These are phyloP conservation scores for Nothocercus julius DNA, from an alignment of 2,113 vertebrate genomes.

Conservation along the genomic window DNA sequence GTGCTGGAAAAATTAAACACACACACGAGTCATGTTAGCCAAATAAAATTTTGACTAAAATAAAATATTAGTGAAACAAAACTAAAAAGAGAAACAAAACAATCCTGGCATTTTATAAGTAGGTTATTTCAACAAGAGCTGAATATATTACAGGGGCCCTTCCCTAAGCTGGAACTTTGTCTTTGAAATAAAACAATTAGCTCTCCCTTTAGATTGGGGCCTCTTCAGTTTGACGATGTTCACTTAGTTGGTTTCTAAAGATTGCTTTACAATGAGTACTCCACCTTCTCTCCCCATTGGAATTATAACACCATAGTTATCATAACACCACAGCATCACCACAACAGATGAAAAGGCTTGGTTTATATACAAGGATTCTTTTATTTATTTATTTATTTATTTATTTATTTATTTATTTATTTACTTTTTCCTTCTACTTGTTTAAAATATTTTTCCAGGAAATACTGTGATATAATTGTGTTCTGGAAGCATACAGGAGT, in stretches of 20 bases:
- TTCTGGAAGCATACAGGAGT: background rate
- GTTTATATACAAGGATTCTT: background rate
- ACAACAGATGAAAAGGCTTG: background rate
- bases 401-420: background rate
- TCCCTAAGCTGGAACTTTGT: background rate
- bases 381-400: background rate
- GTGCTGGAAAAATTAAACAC: conserved; percentile 51
- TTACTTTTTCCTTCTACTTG: background rate
- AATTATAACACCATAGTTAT: background rate
- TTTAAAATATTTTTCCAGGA: conserved; percentile 23
- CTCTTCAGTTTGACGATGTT: background rate
- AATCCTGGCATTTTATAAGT: conserved; percentile 15
- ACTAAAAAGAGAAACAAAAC: conserved; percentile 52
- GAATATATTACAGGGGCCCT: background rate
- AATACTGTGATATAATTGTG: conserved; percentile 5
- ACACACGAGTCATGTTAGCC: conserved; percentile 14
- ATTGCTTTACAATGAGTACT: background rate
- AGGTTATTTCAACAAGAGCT: conserved; percentile 55
- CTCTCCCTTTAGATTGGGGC: background rate
- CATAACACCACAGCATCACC: background rate
- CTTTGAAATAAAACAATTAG: conserved; percentile 36
- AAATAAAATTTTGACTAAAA: conserved; percentile 68
- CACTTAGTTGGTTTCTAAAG: conserved; percentile 24
- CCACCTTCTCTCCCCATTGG: background rate
- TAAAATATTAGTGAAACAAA: conserved; percentile 65